phyloP scores from a whole-genome alignment of 2,797 vertebrate genomes.

The Dendrocincla tyrannina region DNA sequence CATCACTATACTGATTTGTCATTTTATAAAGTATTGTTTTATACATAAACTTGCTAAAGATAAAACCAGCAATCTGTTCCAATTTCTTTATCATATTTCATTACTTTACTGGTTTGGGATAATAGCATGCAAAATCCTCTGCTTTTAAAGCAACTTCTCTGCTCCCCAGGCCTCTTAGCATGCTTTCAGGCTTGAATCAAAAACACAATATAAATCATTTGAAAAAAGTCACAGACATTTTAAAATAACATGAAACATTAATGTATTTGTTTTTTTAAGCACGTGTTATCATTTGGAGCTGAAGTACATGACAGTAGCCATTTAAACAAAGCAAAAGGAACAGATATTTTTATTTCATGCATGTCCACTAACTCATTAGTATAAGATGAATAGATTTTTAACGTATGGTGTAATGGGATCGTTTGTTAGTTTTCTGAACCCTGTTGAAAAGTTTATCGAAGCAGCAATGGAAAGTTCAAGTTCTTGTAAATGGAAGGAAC shows the following conservation, averaged over 20 bases:
- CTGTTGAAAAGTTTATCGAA: conserved; percentile 67
- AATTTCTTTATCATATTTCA: neutral
- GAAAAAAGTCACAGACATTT: conserved; percentile 1
- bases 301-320: conserved; percentile 53
- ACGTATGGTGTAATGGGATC: conserved; percentile 20
- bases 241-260: conserved; percentile 33
- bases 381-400: conserved; percentile 58
- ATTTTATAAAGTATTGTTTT: neutral
- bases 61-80: neutral
- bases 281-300: conserved; percentile 25
- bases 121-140: neutral
- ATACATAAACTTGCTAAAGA: neutral
- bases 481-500: conserved; percentile 49
- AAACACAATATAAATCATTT: conserved; percentile 46
- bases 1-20: neutral
- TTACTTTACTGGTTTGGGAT: neutral
- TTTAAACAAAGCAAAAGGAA: conserved; percentile 40
- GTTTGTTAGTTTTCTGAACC: conserved; percentile 40
- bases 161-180: neutral
- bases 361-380: conserved; percentile 42
- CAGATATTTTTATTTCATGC: conserved; percentile 36
- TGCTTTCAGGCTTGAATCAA: conserved; percentile 8
- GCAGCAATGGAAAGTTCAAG: conserved; percentile 41
- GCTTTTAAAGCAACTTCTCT: neutral
- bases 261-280: conserved; percentile 50